Base-by-base conservation (phyloP, 2,797 vertebrate species). In the Florisuga fusca region DNA sequence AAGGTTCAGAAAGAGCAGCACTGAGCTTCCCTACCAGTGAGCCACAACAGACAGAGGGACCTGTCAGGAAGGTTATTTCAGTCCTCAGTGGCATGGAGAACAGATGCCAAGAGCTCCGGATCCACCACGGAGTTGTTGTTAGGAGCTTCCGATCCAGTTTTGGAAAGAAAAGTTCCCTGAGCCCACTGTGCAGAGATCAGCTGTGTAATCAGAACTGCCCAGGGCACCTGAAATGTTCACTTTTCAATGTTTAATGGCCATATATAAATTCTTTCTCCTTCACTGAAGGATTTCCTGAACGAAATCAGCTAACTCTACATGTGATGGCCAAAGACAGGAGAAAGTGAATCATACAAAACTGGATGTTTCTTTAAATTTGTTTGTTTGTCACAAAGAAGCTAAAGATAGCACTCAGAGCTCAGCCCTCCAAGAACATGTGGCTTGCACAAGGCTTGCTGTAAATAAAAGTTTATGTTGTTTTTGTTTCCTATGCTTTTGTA, bases 391-490 rank as follows among this genome's bases (percentile, higher is more conserved):
- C 74, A 62, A 80, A 74, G 68, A 87, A 81, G 45, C 76, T 85
- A 88, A 92, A 93, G 63, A 89, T 69, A 89, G 78, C 31, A 59
- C 27, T 53, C 34, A 26, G 15, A 64, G 61, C 81, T 93, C 64
- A 92, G 54, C 34, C 54, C 62, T 90, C 73, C 75, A 54, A 87
- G 85, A 84, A 83, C 90, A 86, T 84, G 73, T 78, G 89, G 62
- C 83, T 87, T 91, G 81, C 69, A 87, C n/a, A 41, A 50, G 46
- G 61, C 45, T 84, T 93, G 58, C 63, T 84, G 51, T 72, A 94
- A 92, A 81, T 86, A 66, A 55, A 63, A 86, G 85, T 87, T 92
- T 73, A 87, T 87, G 61, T 89, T 87, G 46, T 87, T 95, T 96
- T 95, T 85, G 87, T 82, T 96, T 91, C 62, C 41, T 88, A 43